Percentiles rank a stretch among this genome's conserved stretches.
Evolutionary conservation across 2,797 vertebrate genomes (phyloP).

Genomic region (Sorex maritimensis): DNA sequence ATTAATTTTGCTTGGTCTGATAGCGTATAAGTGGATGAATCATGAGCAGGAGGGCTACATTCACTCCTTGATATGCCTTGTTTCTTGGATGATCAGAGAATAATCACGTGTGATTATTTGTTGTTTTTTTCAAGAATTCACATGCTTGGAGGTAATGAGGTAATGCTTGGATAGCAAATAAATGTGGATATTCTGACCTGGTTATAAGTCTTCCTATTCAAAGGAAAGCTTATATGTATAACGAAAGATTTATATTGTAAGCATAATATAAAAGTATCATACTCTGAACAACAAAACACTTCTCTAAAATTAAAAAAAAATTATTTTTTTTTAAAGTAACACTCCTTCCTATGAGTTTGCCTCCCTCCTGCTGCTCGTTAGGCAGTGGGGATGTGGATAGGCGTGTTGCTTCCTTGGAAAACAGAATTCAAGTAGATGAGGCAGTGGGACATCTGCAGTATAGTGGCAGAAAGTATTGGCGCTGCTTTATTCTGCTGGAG

Average conservation of each 20-base stretch:
- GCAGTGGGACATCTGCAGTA: neutral
- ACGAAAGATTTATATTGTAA: neutral
- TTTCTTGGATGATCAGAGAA: neutral
- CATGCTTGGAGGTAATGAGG: neutral
- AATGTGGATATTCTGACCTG: neutral
- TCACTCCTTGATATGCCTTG: neutral
- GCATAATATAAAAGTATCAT: too few relatives aligned
- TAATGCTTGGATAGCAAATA: constrained; percentile 55
- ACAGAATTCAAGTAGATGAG: neutral
- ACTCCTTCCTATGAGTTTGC: neutral
- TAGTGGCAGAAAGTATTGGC: neutral
- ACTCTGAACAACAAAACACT: neutral
- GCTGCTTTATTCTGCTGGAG: constrained; percentile 17
- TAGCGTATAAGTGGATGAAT: too few relatives aligned
- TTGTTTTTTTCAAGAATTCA: constrained; percentile 56
- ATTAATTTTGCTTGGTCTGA: too few relatives aligned
- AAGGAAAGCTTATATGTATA: neutral
- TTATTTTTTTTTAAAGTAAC: neutral
- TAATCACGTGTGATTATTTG: neutral
- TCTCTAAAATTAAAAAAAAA: constrained; percentile 15
- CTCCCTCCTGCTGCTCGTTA: too few relatives aligned
- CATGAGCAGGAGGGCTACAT: neutral
- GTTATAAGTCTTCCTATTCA: constrained; percentile 20
- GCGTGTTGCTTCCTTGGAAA: neutral
- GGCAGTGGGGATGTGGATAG: neutral